Conservation (phyloP, 1,140 invertebrate species). For the Euura lappo region DNA sequence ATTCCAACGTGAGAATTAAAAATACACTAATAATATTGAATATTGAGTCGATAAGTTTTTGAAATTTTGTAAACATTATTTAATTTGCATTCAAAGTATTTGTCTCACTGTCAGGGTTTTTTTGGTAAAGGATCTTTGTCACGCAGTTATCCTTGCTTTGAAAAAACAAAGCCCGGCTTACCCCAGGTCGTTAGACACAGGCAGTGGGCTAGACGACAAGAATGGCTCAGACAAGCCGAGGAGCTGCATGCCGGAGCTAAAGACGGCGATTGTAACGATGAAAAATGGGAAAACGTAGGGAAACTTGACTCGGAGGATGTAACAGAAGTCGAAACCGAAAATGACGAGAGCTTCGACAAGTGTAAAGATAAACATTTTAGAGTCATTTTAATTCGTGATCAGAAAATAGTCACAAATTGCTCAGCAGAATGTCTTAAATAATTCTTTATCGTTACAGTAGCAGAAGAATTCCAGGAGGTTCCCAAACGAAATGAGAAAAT, state of each 20-base stretch:
- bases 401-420: too few species aligned
- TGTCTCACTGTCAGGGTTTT: conserved; percentile 60
- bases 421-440: too few species aligned
- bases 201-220: conserved; percentile 63
- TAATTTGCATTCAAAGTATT: background rate
- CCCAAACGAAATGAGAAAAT: too few species aligned
- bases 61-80: too few species aligned
- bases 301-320: background rate
- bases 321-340: background rate
- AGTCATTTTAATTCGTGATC: too few species aligned
- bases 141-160: conserved; percentile 63
- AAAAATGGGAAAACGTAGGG: conserved; percentile 5
- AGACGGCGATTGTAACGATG: conserved; percentile 24
- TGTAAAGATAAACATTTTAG: too few species aligned
- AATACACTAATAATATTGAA: too few species aligned
- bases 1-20: conserved; percentile 63
- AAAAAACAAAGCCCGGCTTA: conserved; percentile 47
- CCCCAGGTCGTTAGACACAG: conserved; percentile 61
- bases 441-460: too few species aligned
- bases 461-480: too few species aligned
- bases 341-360: too few species aligned
- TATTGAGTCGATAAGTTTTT: too few species aligned
- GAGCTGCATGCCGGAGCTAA: conserved; percentile 50
- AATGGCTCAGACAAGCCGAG: conserved; percentile 63
- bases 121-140: conserved; percentile 77